Evolutionary conservation across 1,140 invertebrate genomes (phyloP).

Genomic region (Aleiodes sp.): DNA sequence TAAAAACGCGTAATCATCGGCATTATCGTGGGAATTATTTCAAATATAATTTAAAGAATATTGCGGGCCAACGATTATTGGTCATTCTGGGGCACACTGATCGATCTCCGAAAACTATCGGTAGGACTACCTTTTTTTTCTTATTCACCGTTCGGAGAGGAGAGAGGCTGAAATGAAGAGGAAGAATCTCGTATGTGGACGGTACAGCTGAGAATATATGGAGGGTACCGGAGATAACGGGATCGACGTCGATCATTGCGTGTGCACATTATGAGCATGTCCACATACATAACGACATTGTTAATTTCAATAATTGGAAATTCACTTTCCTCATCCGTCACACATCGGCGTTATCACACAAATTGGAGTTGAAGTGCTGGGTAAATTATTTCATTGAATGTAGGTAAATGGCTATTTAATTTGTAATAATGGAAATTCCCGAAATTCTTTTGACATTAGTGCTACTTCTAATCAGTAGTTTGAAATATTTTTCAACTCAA

Average conservation of each 20-base stretch:
- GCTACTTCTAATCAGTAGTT: neutral
- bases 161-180: constrained; percentile 22
- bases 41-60: neutral
- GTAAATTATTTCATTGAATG: too few species aligned
- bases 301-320: neutral
- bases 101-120: constrained; percentile 12
- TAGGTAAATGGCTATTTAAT: neutral
- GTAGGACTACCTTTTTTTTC: constrained; percentile 42
- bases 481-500: neutral
- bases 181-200: neutral
- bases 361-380: too few species aligned
- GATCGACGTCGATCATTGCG: constrained; percentile 49
- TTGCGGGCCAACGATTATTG: neutral
- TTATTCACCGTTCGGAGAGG: constrained; percentile 47
- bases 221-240: constrained; percentile 60
- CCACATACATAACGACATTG: neutral
- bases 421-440: neutral
- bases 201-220: constrained; percentile 22
- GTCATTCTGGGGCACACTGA: neutral
- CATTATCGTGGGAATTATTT: constrained; percentile 5
- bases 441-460: constrained; percentile 1
- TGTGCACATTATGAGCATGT: constrained; percentile 23
- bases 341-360: too few species aligned
- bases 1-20: constrained; percentile 7
- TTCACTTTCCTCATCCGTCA: neutral